These are phyloP conservation scores for Spondyliosoma cantharus DNA, from an alignment of 2,797 vertebrate species.

Conservation along the genomic window DNA sequence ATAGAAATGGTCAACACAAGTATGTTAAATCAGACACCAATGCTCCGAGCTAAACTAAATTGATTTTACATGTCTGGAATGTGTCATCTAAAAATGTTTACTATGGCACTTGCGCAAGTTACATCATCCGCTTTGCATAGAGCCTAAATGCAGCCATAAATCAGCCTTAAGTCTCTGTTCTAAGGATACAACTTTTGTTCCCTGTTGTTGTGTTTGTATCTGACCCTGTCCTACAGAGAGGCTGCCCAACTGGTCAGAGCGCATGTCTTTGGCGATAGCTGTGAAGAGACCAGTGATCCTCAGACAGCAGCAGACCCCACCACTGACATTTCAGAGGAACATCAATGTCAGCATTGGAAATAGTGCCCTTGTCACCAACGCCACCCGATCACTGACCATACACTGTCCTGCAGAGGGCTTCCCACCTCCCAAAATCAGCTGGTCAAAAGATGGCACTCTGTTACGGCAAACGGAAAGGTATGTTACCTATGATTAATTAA, in stretches of 20 bases:
- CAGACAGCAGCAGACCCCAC: slow-evolving; percentile 78
- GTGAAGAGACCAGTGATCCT: slow-evolving; percentile 77
- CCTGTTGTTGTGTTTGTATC: slow-evolving; percentile 1
- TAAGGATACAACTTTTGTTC: too few relatives aligned
- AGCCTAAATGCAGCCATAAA: too few relatives aligned
- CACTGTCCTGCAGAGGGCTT: slow-evolving; percentile 80
- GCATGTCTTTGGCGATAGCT: slow-evolving; percentile 47
- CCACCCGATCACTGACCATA: slow-evolving; percentile 82
- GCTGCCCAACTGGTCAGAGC: slow-evolving; percentile 75
- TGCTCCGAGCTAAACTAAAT: too few relatives aligned
- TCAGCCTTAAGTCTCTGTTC: too few relatives aligned
- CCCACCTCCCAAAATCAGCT: slow-evolving; percentile 81
- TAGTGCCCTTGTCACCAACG: slow-evolving; percentile 84
- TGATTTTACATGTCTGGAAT: too few relatives aligned
- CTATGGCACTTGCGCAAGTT: too few relatives aligned
- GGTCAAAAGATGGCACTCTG: slow-evolving; percentile 88
- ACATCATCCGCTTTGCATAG: too few relatives aligned
- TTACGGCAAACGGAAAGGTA: slow-evolving; percentile 86
- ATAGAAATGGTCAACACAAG: too few relatives aligned
- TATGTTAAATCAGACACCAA: too few relatives aligned
- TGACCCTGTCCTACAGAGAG: slow-evolving; percentile 40
- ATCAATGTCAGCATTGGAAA: slow-evolving; percentile 85
- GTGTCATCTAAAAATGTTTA: too few relatives aligned
- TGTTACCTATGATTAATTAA: not conserved
- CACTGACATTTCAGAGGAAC: slow-evolving; percentile 84